Percentiles rank a stretch among this genome's conserved stretches.
phyloP scores from a whole-genome alignment of 2,113 vertebrate genomes.

The Amphiprion percula region DNA sequence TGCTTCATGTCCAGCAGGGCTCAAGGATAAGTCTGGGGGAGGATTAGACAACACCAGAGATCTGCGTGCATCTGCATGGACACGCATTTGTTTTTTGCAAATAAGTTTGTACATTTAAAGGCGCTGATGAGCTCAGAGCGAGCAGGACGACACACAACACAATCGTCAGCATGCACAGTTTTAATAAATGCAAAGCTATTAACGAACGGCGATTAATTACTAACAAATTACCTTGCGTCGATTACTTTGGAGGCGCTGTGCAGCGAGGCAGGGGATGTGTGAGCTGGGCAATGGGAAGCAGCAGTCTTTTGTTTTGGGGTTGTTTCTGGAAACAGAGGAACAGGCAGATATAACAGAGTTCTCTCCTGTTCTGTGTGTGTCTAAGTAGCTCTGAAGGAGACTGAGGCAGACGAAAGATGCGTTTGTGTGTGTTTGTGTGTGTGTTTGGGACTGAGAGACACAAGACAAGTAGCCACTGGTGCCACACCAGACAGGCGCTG shows the following conservation, averaged over 20 bases:
- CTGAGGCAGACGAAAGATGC: conserved; percentile 33
- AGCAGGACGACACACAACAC: conserved; percentile 17
- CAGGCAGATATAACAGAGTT: conserved; percentile 29
- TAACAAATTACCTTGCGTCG: conserved; percentile 76
- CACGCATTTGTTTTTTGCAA: conserved; percentile 32
- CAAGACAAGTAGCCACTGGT: conserved; percentile 45
- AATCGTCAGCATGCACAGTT: conserved; percentile 44
- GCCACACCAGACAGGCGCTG: conserved; percentile 62
- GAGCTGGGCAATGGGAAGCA: conserved; percentile 33
- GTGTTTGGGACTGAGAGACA: conserved; percentile 15
- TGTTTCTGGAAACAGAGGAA: conserved; percentile 36
- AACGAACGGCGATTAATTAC: conserved; percentile 66
- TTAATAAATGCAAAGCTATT: conserved; percentile 60
- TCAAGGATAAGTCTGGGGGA: conserved; percentile 64
- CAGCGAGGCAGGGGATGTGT: conserved; percentile 42
- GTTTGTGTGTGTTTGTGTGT: conserved; percentile 23
- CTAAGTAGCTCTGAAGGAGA: conserved; percentile 48
- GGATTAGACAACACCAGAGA: conserved; percentile 40
- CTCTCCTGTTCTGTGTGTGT: conserved; percentile 34
- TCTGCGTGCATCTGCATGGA: conserved; percentile 15
- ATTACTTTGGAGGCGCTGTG: conserved; percentile 55
- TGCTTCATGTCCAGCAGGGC: conserved; percentile 41
- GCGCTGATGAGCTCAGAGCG: conserved; percentile 35
- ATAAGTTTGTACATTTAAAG: conserved; percentile 23
- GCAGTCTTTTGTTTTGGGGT: conserved; percentile 66